Percentiles rank a stretch among this genome's conserved stretches.
Conservation (phyloP, 2,888 invertebrate species). For the Odiellus spinosus region DNA sequence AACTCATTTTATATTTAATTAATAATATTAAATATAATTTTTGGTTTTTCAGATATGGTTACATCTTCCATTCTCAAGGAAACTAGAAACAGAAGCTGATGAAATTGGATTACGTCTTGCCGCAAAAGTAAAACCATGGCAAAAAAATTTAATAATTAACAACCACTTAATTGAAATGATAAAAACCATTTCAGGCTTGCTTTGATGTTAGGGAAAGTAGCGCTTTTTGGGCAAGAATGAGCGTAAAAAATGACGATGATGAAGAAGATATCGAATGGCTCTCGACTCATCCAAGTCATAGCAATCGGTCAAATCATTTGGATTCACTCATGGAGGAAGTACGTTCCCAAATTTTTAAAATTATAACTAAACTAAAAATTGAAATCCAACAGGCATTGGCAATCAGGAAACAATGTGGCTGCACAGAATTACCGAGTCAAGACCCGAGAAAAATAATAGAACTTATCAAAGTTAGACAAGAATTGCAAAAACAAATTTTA, state of each 20-base stretch:
- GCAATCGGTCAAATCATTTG: slow-evolving; percentile 32
- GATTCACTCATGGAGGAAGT: slow-evolving; percentile 33
- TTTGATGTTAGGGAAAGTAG: slow-evolving; percentile 40
- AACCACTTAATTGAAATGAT: not conserved
- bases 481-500: no score
- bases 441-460: no score
- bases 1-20: no score
- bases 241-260: slow-evolving; percentile 21
- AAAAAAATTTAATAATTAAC: not conserved
- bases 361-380: no score
- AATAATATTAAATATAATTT: no score
- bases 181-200: slow-evolving; percentile 29
- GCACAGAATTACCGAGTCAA: no score
- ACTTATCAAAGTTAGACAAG: no score
- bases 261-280: slow-evolving; percentile 32
- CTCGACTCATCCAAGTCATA: slow-evolving; percentile 40
- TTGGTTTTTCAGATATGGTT: slow-evolving; percentile 29
- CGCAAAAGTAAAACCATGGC: slow-evolving; percentile 39
- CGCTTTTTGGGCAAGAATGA: slow-evolving; percentile 40
- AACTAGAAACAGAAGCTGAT: slow-evolving; percentile 43
- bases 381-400: no score
- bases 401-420: no score
- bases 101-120: slow-evolving; percentile 39
- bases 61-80: slow-evolving; percentile 38
- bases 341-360: no score